Percentiles rank a stretch among this genome's conserved stretches.
These are phyloP conservation scores for Heliconius sara DNA, from an alignment of 2,888 invertebrate genomes.

Conservation along the genomic window DNA sequence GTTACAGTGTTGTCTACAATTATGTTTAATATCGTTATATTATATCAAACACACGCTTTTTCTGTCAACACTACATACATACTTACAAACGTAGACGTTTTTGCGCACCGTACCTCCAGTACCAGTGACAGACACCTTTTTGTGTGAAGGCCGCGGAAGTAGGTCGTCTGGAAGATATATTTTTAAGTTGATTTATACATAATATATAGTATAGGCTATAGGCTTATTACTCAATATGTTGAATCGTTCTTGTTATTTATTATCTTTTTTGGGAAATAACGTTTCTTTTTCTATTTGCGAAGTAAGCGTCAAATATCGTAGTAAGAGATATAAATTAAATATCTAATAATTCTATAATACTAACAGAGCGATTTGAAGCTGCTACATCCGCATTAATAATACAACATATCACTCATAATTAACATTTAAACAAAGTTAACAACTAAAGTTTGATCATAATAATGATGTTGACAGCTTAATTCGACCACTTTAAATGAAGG, in stretches of 20 bases:
- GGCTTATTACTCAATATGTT: slow-evolving; percentile 6
- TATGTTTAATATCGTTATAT: not conserved
- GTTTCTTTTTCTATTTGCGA: not conserved
- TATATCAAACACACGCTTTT: slow-evolving; percentile 37
- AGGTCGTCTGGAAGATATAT: slow-evolving; percentile 44
- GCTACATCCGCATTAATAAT: too few relatives aligned
- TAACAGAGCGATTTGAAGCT: too few relatives aligned
- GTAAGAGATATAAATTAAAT: too few relatives aligned
- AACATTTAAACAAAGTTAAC: too few relatives aligned
- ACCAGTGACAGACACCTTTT: slow-evolving; percentile 72
- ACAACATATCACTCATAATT: too few relatives aligned
- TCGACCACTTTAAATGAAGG: too few relatives aligned
- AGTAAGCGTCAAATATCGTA: not conserved
- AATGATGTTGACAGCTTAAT: too few relatives aligned
- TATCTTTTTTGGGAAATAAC: not conserved
- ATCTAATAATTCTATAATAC: too few relatives aligned
- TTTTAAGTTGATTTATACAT: slow-evolving; percentile 32
- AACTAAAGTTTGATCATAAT: too few relatives aligned
- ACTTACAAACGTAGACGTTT: slow-evolving; percentile 73
- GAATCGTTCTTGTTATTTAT: not conserved
- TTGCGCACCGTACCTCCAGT: slow-evolving; percentile 70
- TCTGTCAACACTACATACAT: slow-evolving; percentile 62
- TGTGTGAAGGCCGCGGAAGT: slow-evolving; percentile 58
- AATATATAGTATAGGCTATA: not conserved
- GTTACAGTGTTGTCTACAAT: not conserved